Conservation (phyloP, 2,113 vertebrate species). For the Poeciliopsis prolifica region DNA sequence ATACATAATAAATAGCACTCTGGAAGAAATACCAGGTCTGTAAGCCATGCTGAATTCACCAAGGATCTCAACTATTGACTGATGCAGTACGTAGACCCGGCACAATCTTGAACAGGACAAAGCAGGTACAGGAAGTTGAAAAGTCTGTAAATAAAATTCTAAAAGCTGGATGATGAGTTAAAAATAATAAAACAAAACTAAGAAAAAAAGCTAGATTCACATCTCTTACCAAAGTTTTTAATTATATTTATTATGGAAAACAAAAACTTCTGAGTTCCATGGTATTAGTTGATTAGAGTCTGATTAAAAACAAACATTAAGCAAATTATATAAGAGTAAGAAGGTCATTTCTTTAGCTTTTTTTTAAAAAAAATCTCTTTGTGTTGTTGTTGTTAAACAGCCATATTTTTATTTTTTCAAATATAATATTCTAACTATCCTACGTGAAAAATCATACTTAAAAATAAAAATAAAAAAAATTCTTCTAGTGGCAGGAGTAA, state of each 20-base stretch:
- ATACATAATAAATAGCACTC: constrained; percentile 1
- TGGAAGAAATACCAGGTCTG: not conserved
- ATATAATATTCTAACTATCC: not conserved
- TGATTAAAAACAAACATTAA: constrained; percentile 24
- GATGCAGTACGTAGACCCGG: not conserved
- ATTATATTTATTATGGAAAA: constrained; percentile 45
- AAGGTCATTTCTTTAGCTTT: no score
- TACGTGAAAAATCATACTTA: not conserved
- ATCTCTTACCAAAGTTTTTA: constrained; percentile 28
- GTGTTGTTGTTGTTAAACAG: not conserved
- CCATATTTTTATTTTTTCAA: not conserved
- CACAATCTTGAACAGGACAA: not conserved
- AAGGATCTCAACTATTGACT: no score
- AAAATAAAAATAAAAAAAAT: constrained; percentile 2
- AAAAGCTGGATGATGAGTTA: not conserved
- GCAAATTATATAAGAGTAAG: no score
- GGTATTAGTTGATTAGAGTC: constrained; percentile 30
- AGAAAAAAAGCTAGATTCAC: not conserved
- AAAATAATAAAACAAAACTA: not conserved
- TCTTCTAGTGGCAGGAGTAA: constrained; percentile 8
- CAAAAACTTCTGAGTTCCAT: constrained; percentile 30
- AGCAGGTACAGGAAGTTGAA: not conserved
- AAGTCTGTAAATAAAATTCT: not conserved
- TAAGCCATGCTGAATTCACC: not conserved
- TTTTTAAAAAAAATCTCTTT: no score